Evolutionary conservation across 1,140 invertebrate genomes (phyloP), one percentile per base, ranked within the genome.

Genomic region (Plutomurus gul): DNA sequence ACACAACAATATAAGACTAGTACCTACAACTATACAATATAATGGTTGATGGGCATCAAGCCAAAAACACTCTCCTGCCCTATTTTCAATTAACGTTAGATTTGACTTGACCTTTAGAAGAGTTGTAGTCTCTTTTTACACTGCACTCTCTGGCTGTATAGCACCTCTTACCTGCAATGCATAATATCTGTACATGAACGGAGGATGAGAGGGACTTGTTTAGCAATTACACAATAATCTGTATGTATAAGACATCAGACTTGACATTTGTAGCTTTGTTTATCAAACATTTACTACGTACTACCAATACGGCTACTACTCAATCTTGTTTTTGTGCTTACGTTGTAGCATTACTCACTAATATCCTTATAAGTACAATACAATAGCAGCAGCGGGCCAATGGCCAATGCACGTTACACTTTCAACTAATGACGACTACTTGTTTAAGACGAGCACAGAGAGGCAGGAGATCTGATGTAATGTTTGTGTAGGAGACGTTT

Each of bases 31-130:
- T n/a, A 65, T 30, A 65, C 27, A 65, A 65, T 65, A 30, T 65
- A 30, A 65, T 65, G 56, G 56, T 72, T 39, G n/a, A 40, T 72
- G 70, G 70, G 70, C 70, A 72, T 11, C 18, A 16, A 10, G 70
- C 70, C 70, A 72, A 72, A 72, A 72, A 40, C 36, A 40, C 56
- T 43, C 70, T 72, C 70, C 70, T 72, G 70, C 70, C 70, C 70
- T 27, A 72, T 72, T 40, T 72, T 43, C 36, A 40, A 25, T 39
- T 72, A 72, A 72, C 70, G 70, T 72, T 72, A 72, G 36, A 27
- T 40, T 72, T 8, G 20, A 72, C 20, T 72, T 72, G 70, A 72
- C 70, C 70, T 72, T 72, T 72, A 46, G 56, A 65, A 65, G 16
- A 65, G 36, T 30, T 65, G 56, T n/a, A n/a, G n/a, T 65, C 56